phyloP scores from a whole-genome alignment of 2,888 invertebrate genomes.

The Chirona hameri region DNA sequence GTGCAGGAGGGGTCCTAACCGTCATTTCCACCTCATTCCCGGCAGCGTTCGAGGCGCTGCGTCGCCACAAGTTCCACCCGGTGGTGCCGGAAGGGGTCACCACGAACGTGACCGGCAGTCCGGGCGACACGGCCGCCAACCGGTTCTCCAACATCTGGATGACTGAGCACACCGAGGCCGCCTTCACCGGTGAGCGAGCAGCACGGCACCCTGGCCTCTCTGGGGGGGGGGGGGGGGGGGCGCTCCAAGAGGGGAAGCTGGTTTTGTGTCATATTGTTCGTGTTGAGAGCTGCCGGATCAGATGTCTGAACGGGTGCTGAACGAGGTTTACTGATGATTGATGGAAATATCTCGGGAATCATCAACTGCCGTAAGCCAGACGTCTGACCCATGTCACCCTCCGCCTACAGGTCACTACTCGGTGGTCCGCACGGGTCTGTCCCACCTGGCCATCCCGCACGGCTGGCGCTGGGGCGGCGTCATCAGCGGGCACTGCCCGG shows the following conservation, averaged over 20 bases:
- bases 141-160: constrained; percentile 48
- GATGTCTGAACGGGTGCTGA: too few relatives aligned
- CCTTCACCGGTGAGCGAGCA: constrained; percentile 40
- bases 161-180: constrained; percentile 40
- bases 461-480: constrained; percentile 80
- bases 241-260: too few relatives aligned
- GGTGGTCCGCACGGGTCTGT: constrained; percentile 65
- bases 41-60: constrained; percentile 44
- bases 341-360: too few relatives aligned
- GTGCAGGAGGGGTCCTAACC: constrained; percentile 43
- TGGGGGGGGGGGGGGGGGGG: too few relatives aligned
- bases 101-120: constrained; percentile 44
- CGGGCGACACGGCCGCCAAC: constrained; percentile 42
- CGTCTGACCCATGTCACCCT: not conserved
- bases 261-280: too few relatives aligned
- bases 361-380: not conserved
- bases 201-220: too few relatives aligned
- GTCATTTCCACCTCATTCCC: too few relatives aligned
- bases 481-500: constrained; percentile 68
- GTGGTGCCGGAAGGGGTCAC: constrained; percentile 42
- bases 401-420: constrained; percentile 48
- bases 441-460: constrained; percentile 73
- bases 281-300: too few relatives aligned
- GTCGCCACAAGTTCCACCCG: constrained; percentile 43
- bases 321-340: too few relatives aligned